phyloP scores from a whole-genome alignment of 2,888 invertebrate genomes.

The Tetragnatha montana region DNA sequence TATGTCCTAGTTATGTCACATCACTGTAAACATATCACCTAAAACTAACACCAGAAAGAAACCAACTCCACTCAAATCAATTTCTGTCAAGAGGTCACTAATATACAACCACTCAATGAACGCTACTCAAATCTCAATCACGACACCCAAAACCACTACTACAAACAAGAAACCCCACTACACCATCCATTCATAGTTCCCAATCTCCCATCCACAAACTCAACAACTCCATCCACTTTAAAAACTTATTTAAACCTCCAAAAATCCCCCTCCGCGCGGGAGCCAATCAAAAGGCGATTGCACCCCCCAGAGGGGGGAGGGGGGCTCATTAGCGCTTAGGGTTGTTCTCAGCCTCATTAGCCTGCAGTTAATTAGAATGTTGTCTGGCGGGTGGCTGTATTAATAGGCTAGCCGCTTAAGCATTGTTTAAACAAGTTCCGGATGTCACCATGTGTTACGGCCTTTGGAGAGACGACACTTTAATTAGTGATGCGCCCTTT shows the following conservation, averaged over 20 bases:
- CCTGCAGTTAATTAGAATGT: constrained; percentile 68
- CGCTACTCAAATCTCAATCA: too few relatives aligned
- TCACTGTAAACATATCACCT: too few relatives aligned
- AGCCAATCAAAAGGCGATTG: constrained; percentile 64
- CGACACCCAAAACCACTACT: neutral
- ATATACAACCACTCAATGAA: too few relatives aligned
- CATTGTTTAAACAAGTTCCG: constrained; percentile 69
- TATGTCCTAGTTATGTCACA: too few relatives aligned
- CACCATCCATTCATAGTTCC: neutral
- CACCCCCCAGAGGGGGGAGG: constrained; percentile 15
- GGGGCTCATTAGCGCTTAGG: constrained; percentile 64
- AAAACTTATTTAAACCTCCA: constrained; percentile 50
- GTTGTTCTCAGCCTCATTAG: constrained; percentile 68
- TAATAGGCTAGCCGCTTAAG: constrained; percentile 70
- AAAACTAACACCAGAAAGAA: too few relatives aligned
- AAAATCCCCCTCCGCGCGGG: constrained; percentile 23
- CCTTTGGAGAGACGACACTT: constrained; percentile 69
- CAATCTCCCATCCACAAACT: too few relatives aligned
- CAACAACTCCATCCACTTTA: constrained; percentile 30
- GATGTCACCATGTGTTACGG: constrained; percentile 67
- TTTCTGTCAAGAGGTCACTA: too few relatives aligned
- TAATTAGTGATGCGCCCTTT: constrained; percentile 56
- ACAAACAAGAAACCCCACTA: neutral
- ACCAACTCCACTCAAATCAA: too few relatives aligned
- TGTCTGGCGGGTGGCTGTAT: constrained; percentile 66